Conservation (phyloP, 2,113 vertebrate species). For the Hippoglossus stenolepis region DNA sequence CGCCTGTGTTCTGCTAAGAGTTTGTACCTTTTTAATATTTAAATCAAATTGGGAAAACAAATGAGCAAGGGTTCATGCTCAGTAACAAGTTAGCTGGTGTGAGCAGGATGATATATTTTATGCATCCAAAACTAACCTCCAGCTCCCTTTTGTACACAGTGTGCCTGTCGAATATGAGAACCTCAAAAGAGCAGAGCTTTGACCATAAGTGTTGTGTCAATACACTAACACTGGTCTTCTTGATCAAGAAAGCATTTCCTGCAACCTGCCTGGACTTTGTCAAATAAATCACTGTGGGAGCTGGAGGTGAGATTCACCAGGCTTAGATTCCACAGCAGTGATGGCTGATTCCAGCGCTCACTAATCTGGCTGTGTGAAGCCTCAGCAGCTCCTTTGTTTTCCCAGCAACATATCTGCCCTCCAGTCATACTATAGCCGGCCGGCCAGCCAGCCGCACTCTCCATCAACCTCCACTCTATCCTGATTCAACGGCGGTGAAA, state of each 20-base stretch:
- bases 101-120: slow-evolving; percentile 9
- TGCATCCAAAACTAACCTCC: slow-evolving; percentile 11
- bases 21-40: slow-evolving; percentile 35
- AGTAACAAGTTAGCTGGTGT: slow-evolving; percentile 6
- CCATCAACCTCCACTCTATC: slow-evolving; percentile 59
- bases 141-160: neutral
- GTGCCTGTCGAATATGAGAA: slow-evolving; percentile 14
- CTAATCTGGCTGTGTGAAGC: slow-evolving; percentile 61
- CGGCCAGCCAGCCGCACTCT: slow-evolving; percentile 39
- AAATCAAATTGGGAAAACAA: slow-evolving; percentile 48
- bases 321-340: slow-evolving; percentile 60
- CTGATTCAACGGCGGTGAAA: slow-evolving; percentile 65
- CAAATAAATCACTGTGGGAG: slow-evolving; percentile 56
- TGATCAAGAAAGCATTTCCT: slow-evolving; percentile 48
- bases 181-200: slow-evolving; percentile 23
- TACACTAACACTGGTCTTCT: slow-evolving; percentile 32
- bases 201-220: slow-evolving; percentile 48
- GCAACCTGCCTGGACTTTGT: slow-evolving; percentile 49
- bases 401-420: slow-evolving; percentile 41
- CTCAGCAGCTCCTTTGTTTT: slow-evolving; percentile 50
- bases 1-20: slow-evolving; percentile 29
- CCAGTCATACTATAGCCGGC: slow-evolving; percentile 27
- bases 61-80: slow-evolving; percentile 30
- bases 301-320: slow-evolving; percentile 55
- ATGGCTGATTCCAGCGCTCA: slow-evolving; percentile 48